Conservation (phyloP, 2,113 vertebrate genomes). For the Tenrec ecaudatus region DNA sequence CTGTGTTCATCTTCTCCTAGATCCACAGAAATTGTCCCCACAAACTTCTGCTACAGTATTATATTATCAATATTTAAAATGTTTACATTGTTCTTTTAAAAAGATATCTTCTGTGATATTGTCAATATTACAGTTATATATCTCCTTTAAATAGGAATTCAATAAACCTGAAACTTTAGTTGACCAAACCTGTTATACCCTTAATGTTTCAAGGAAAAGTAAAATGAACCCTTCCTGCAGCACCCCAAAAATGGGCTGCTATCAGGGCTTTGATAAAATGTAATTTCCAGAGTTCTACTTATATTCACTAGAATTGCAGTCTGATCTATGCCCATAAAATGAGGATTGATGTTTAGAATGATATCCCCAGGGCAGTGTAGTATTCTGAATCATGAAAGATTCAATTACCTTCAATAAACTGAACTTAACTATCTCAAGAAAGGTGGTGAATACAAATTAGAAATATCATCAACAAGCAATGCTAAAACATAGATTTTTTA, state of each 20-base stretch:
- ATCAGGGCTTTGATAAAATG: constrained; percentile 59
- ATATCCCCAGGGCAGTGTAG: constrained; percentile 67
- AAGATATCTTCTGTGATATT: not conserved
- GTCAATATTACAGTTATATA: constrained; percentile 34
- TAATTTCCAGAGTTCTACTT: constrained; percentile 71
- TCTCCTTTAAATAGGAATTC: not conserved
- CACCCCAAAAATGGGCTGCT: constrained; percentile 59
- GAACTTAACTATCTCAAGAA: constrained; percentile 78
- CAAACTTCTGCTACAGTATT: not conserved
- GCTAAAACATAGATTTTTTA: constrained; percentile 60
- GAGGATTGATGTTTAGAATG: constrained; percentile 78
- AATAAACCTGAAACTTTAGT: not conserved
- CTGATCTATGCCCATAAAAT: constrained; percentile 79
- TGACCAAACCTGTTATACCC: constrained; percentile 14
- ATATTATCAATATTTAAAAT: not conserved
- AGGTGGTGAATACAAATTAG: constrained; percentile 76
- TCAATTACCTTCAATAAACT: constrained; percentile 83
- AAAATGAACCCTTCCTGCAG: too few species aligned
- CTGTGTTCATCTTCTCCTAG: rapidly evolving
- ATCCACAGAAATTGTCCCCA: not conserved
- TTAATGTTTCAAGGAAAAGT: constrained; percentile 41
- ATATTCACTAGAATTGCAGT: constrained; percentile 66
- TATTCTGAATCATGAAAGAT: constrained; percentile 79
- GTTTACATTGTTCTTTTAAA: not conserved
- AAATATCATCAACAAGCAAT: constrained; percentile 68